Evolutionary conservation across 2,888 invertebrate genomes (phyloP), one percentile per base, ranked within the genome.

Genomic region (Drosophila nigricruria): DNA sequence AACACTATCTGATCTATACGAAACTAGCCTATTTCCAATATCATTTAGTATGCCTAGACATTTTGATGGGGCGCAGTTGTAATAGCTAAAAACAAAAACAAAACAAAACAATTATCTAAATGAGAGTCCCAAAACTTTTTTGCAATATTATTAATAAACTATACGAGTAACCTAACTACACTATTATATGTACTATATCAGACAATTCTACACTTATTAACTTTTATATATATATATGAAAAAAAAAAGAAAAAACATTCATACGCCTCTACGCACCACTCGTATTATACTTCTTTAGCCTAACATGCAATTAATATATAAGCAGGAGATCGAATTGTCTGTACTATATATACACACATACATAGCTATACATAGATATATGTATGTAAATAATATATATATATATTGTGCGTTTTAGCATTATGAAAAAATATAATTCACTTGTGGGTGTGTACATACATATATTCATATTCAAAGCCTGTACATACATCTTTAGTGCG

Each of bases 361-460:
- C 47, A 61, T 25, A 61, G 25, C 25, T n/a, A 25, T 25, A 25
- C n/a, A 4, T 47, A 9, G 27, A 27, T 10, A n/a, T 47, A n/a
- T n/a, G 27, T n/a, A 32, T 25, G n/a, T 25, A 25, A 25, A 18
- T 36, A 32, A 56, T 12, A 36, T 58, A 59, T 12, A 36, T 58
- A 59, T 62, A 70, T 54, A 68, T 67, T 59, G 79, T 88, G 79
- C 86, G 86, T 83, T 88, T 85, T 85, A 88, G 88, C 88, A 82
- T 88, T 73, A 58, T 56, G 34, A 57, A 27, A 30, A 20, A 25
- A 23, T 10, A 25, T 52, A 47, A 45, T 50, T 56, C 57, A 63
- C 47, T 54, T 36, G 58, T 50, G n/a, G 50, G 30, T 47, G 36
- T 72, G 58, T 68, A 69, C 36, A 69, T 66, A 67, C n/a, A 69